Percentiles rank a stretch among this genome's conserved stretches.
Conservation (phyloP, 2,888 invertebrate species). For the Podabrus alpinus region DNA sequence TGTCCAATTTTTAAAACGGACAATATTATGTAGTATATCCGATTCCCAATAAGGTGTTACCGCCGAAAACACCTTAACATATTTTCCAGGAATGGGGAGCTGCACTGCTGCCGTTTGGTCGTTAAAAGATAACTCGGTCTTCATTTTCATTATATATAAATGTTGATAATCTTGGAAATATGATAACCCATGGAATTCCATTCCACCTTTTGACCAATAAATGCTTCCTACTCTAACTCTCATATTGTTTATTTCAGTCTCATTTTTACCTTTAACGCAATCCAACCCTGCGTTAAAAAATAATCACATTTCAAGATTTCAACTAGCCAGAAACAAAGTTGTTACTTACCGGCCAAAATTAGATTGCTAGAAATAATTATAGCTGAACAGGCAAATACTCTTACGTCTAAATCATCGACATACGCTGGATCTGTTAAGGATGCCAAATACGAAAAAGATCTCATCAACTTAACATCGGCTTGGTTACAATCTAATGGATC, state of each 20-base stretch:
- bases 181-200: background rate
- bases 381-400: background rate
- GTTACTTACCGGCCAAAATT: background rate
- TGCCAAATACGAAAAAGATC: background rate
- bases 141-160: background rate
- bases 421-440: background rate
- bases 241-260: background rate
- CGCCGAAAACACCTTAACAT: background rate
- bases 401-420: background rate
- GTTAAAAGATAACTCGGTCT: background rate
- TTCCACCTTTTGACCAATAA: background rate
- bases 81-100: background rate
- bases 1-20: background rate
- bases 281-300: background rate
- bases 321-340: too few relatives aligned
- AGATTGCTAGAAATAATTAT: background rate
- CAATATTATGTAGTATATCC: background rate
- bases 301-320: background rate
- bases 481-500: background rate
- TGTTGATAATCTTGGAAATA: background rate
- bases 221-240: background rate
- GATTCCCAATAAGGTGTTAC: background rate
- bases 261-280: background rate
- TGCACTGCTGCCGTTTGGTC: background rate
- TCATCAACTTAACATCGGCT: background rate